A percentile compares a stretch with the other conserved stretches of the same genome.
These are phyloP conservation scores for Mus spicilegus DNA, from an alignment of 2,113 vertebrate genomes.

Conservation along the genomic window DNA sequence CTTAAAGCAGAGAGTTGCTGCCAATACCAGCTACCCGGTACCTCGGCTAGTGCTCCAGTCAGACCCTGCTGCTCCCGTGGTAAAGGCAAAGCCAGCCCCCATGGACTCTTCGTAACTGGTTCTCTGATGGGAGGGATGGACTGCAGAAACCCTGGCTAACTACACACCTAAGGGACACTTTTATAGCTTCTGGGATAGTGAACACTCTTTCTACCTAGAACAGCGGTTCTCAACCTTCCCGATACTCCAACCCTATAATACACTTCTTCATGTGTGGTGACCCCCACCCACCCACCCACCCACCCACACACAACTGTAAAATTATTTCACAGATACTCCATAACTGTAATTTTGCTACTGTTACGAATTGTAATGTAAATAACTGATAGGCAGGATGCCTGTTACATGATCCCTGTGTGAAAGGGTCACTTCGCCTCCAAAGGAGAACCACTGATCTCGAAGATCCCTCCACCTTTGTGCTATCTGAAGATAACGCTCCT, in stretches of 20 bases:
- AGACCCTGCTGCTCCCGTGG: background rate
- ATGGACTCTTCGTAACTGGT: background rate
- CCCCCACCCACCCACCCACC: too few relatives aligned
- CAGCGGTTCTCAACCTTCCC: background rate
- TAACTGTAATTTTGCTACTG: background rate
- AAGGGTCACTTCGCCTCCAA: background rate
- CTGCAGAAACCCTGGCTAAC: background rate
- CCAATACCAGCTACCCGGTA: fast-evolving
- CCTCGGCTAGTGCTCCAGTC: background rate
- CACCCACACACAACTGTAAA: background rate
- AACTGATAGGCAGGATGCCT: background rate
- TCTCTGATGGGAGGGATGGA: background rate
- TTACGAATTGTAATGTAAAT: background rate
- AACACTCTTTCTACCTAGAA: background rate
- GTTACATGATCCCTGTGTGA: background rate
- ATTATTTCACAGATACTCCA: background rate
- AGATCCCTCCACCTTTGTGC: background rate
- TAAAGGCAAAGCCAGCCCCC: background rate
- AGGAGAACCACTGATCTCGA: background rate
- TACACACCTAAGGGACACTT: background rate
- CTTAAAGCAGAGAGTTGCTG: background rate
- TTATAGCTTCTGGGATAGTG: too few relatives aligned
- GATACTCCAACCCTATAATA: background rate
- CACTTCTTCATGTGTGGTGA: background rate
- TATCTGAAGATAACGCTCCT: background rate